A percentile compares a stretch with the other conserved stretches of the same genome.
Evolutionary conservation across 1,140 invertebrate genomes (phyloP).

Genomic region (Drosophila hydei): DNA sequence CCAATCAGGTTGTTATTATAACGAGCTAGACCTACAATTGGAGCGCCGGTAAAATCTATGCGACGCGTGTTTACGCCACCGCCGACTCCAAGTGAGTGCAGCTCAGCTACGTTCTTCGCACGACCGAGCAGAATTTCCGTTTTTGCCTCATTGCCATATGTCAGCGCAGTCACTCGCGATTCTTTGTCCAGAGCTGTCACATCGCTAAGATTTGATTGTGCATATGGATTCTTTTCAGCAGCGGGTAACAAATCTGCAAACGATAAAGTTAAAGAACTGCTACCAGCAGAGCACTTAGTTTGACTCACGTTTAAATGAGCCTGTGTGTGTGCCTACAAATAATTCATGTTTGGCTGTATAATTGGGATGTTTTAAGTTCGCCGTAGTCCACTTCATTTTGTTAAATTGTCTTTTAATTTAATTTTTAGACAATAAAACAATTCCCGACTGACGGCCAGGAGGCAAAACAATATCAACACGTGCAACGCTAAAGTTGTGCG

Average conservation of each 20-base stretch:
- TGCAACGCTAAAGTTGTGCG: slow-evolving; percentile 50
- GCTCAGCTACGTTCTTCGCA: slow-evolving; percentile 58
- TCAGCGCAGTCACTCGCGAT: slow-evolving; percentile 87
- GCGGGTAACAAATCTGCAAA: slow-evolving; percentile 61
- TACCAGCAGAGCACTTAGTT: not conserved
- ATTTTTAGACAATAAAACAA: slow-evolving; percentile 27
- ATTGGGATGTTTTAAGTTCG: slow-evolving; percentile 73
- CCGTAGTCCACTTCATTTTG: slow-evolving; percentile 81
- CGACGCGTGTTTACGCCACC: slow-evolving; percentile 22
- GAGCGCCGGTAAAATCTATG: slow-evolving; percentile 47
- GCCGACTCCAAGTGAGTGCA: slow-evolving; percentile 47
- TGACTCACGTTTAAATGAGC: slow-evolving; percentile 81
- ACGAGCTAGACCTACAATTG: slow-evolving; percentile 74
- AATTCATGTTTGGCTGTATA: slow-evolving; percentile 79
- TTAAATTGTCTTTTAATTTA: slow-evolving; percentile 1
- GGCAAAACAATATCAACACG: slow-evolving; percentile 65
- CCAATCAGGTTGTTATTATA: slow-evolving; percentile 73
- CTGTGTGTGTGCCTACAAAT: slow-evolving; percentile 82
- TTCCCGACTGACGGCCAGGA: slow-evolving; percentile 11
- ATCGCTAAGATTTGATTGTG: slow-evolving; percentile 84
- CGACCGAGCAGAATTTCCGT: slow-evolving; percentile 88
- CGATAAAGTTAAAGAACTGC: not conserved
- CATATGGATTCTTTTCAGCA: slow-evolving; percentile 63
- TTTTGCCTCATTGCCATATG: slow-evolving; percentile 88
- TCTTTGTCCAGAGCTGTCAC: slow-evolving; percentile 85